phyloP scores from a whole-genome alignment of 2,113 vertebrate species.

The Cyprinodon tularosa region DNA sequence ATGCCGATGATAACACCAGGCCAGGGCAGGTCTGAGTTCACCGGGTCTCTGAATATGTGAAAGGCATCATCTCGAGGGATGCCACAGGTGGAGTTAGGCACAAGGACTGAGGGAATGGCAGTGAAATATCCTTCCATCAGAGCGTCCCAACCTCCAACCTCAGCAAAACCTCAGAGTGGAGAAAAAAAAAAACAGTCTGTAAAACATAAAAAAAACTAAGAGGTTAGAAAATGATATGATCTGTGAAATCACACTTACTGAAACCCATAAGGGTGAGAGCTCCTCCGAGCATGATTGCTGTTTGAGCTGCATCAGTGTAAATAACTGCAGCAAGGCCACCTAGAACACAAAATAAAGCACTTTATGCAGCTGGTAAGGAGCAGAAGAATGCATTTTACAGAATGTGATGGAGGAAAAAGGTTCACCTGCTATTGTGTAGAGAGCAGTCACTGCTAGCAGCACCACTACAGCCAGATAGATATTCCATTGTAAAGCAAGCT shows the following conservation, averaged over 20 bases:
- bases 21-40: conserved; percentile 94
- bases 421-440: conserved; percentile 93
- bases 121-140: conserved; percentile 83
- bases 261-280: conserved; percentile 86
- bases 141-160: conserved; percentile 87
- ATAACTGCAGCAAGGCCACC: conserved; percentile 97
- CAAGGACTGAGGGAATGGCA: conserved; percentile 84
- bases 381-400: background rate
- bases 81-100: conserved; percentile 89
- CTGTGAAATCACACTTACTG: conserved; percentile 35
- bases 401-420: background rate
- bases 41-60: conserved; percentile 90
- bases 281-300: conserved; percentile 90
- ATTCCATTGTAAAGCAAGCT: conserved; percentile 92
- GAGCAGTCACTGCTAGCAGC: conserved; percentile 84
- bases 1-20: conserved; percentile 92
- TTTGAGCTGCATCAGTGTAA: conserved; percentile 95
- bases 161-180: conserved; percentile 82
- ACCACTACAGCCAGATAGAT: conserved; percentile 88
- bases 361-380: background rate
- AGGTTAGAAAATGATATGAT: background rate
- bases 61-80: conserved; percentile 90
- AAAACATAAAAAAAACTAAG: background rate
- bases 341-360: conserved; percentile 55
- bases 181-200: background rate